Percentiles rank a stretch among this genome's conserved stretches.
These are phyloP conservation scores for Branchellion lobata DNA, from an alignment of 2,888 invertebrate genomes.

Conservation along the genomic window DNA sequence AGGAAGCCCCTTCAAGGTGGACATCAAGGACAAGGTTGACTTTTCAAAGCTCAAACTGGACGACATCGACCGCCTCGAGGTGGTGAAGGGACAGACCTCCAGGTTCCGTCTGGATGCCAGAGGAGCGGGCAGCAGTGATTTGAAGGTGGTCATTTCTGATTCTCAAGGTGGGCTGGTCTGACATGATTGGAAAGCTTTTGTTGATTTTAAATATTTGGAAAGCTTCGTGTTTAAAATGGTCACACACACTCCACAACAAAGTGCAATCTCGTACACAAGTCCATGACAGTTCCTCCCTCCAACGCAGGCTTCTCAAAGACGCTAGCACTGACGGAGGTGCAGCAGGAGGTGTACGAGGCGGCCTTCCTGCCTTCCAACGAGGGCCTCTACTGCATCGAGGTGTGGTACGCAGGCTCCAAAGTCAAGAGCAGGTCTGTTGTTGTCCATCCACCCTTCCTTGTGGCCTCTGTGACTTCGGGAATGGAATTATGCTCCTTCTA, in stretches of 20 bases:
- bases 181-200: neutral
- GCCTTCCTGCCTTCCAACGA: constrained; percentile 25
- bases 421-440: constrained; percentile 28
- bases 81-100: constrained; percentile 20
- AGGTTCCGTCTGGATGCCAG: constrained; percentile 25
- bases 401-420: constrained; percentile 33
- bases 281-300: neutral
- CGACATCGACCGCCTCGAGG: constrained; percentile 24
- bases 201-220: neutral
- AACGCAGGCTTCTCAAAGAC: constrained; percentile 4
- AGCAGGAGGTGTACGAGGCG: constrained; percentile 17
- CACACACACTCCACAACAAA: neutral
- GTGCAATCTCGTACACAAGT: neutral
- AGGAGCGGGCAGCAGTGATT: constrained; percentile 11
- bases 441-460: neutral
- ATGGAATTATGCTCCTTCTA: too few species aligned
- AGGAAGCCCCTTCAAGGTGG: constrained; percentile 38
- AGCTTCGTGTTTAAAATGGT: neutral
- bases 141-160: constrained; percentile 30
- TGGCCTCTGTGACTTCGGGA: neutral
- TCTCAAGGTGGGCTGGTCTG: constrained; percentile 2
- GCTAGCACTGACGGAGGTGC: constrained; percentile 11
- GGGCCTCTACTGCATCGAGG: constrained; percentile 39
- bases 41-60: constrained; percentile 26
- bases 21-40: constrained; percentile 36